Conservation (phyloP, 1,140 invertebrate genomes). For the Campoletis sonorensis region DNA sequence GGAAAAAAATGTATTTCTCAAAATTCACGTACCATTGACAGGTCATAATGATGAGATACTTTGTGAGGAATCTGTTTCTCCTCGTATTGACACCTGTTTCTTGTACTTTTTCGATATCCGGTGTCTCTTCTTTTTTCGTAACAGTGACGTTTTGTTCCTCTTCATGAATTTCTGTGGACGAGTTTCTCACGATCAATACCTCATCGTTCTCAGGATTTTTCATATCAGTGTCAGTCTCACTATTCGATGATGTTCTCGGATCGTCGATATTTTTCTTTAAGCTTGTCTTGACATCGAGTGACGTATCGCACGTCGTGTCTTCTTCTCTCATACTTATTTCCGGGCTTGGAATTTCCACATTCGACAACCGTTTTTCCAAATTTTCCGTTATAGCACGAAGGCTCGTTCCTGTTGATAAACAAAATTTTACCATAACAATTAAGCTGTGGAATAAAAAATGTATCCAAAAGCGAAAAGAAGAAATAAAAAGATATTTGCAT, state of each 20-base stretch:
- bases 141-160: conserved; percentile 1
- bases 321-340: conserved; percentile 25
- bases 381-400: conserved; percentile 47
- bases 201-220: conserved; percentile 14
- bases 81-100: conserved; percentile 17
- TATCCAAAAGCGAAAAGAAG: neutral
- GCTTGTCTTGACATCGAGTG: conserved; percentile 3
- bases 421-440: no score
- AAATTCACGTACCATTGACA: conserved; percentile 57
- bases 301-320: conserved; percentile 9
- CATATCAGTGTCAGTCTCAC: neutral
- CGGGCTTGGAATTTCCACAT: conserved; percentile 30
- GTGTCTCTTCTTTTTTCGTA: conserved; percentile 26
- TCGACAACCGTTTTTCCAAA: conserved; percentile 50
- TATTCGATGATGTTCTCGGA: neutral
- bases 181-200: conserved; percentile 19
- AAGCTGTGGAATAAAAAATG: neutral
- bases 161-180: conserved; percentile 21
- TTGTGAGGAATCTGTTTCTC: conserved; percentile 46
- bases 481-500: no score
- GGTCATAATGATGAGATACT: conserved; percentile 51
- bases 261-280: neutral
- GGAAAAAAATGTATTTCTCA: neutral
- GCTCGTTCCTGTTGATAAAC: conserved; percentile 45
- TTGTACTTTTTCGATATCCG: conserved; percentile 43